Base-by-base conservation (phyloP, 1,140 invertebrate species). In the Drosophila novamexicana region DNA sequence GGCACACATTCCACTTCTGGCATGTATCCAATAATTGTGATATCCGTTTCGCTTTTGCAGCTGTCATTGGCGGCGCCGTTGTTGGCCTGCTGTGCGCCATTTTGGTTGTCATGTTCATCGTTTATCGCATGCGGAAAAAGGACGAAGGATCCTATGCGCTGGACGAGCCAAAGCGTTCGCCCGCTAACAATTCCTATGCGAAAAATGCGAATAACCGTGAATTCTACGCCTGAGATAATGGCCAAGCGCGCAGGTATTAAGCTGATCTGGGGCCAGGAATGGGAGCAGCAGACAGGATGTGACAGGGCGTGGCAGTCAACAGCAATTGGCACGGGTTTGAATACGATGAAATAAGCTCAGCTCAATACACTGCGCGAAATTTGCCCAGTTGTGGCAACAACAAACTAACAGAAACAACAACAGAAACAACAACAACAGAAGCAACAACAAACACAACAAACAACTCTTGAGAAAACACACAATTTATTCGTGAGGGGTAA, bases 101-200 rank as follows among this genome's bases (percentile, higher is more conserved):
- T 93, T 94, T 99, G 52, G 96, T 99, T 71, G 98, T 99, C 50
- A 99, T 99, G 98, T 99, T 99, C 94, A 98, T 99, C 91, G 98
- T 98, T 6, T 99, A 99, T 93, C 96, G 99, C 91, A 99, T 99
- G 98, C 95, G 98, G 92, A 99, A 99, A 95, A 99, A 99, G 95
- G 99, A 99, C 93, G 99, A 99, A 93, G 99, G 99, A 12, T 99
- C 98, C 72, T 99, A 99, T 93, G 97, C 98, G 6, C 94, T 99
- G 68, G 98, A 99, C 91, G 98, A 99, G 93, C 98, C 98, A 14
- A 98, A 98, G 93, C 95, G 97, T 92, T 97, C 97, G 76, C 97
- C 97, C 45, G 97, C 97, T 52, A 95, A 96, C 67, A 97, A 97
- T 85, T 96, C 97, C 68, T 98, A 98, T 94, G 96, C 96, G 77